Percentiles rank a stretch among this genome's conserved stretches.
These are phyloP conservation scores for Scaptomyza pallida DNA, from an alignment of 1,140 invertebrate genomes.

Conservation along the genomic window DNA sequence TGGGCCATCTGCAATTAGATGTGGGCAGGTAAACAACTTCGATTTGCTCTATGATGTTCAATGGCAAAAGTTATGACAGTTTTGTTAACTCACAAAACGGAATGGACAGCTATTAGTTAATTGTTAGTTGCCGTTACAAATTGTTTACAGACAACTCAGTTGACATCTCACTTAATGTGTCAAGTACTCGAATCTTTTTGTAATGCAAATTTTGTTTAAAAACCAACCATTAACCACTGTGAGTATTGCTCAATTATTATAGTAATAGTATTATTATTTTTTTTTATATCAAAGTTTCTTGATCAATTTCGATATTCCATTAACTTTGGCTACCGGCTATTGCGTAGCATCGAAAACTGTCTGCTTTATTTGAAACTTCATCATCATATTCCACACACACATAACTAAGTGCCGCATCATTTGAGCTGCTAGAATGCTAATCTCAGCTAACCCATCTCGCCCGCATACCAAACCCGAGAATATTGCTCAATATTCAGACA, in stretches of 20 bases:
- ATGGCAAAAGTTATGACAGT: constrained; percentile 8
- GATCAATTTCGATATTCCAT: neutral
- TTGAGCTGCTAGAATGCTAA: constrained; percentile 41
- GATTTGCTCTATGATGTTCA: neutral
- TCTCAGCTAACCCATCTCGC: constrained; percentile 67
- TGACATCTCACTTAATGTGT: constrained; percentile 56
- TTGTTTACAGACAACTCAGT: neutral
- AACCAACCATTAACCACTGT: constrained; percentile 33
- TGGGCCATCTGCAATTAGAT: constrained; percentile 63
- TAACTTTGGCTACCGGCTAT: constrained; percentile 49
- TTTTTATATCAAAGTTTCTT: no score
- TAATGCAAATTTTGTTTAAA: constrained; percentile 38
- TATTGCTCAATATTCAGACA: constrained; percentile 76
- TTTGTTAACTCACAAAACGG: neutral
- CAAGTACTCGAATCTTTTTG: constrained; percentile 45
- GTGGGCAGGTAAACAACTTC: constrained; percentile 41
- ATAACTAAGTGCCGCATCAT: constrained; percentile 49
- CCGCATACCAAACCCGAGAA: constrained; percentile 51
- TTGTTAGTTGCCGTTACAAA: constrained; percentile 15
- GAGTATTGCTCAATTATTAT: constrained; percentile 16
- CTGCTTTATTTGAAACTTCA: constrained; percentile 40
- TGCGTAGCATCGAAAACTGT: constrained; percentile 31
- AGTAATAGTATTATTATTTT: no score
- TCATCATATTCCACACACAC: constrained; percentile 26
- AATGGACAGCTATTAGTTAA: constrained; percentile 7